Evolutionary conservation across 2,888 invertebrate species (phyloP).

Genomic region (Heteromyza rotundicornis): DNA sequence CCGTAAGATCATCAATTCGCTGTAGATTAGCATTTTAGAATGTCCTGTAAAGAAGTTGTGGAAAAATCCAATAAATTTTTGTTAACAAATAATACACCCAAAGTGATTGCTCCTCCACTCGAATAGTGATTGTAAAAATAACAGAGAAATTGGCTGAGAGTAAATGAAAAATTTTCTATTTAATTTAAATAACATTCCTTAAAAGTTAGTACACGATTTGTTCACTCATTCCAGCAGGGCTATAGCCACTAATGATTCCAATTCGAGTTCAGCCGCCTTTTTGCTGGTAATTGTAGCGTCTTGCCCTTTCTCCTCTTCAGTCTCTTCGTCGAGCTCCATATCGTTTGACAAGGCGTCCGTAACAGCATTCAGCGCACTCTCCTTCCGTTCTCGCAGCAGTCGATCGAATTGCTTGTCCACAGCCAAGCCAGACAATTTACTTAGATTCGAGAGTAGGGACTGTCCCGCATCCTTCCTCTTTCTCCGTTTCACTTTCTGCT

Average conservation of each 20-base stretch:
- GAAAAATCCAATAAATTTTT: neutral
- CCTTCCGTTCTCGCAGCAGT: conserved; percentile 39
- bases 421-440: conserved; percentile 46
- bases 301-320: neutral
- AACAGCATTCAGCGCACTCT: conserved; percentile 35
- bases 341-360: conserved; percentile 19
- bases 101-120: too few relatives aligned
- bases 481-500: conserved; percentile 31
- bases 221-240: neutral
- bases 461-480: conserved; percentile 54
- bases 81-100: too few relatives aligned
- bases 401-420: conserved; percentile 45
- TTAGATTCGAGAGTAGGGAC: conserved; percentile 43
- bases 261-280: neutral
- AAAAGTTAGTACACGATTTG: neutral
- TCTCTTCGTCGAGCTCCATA: neutral
- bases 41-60: too few relatives aligned
- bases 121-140: too few relatives aligned
- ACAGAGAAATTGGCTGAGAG: too few relatives aligned
- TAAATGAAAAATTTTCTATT: neutral
- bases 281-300: neutral
- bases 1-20: conserved; percentile 72
- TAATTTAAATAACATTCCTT: neutral
- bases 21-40: conserved; percentile 63
- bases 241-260: neutral